phyloP scores from a whole-genome alignment of 2,888 invertebrate species.

The Polyploca ridens region DNA sequence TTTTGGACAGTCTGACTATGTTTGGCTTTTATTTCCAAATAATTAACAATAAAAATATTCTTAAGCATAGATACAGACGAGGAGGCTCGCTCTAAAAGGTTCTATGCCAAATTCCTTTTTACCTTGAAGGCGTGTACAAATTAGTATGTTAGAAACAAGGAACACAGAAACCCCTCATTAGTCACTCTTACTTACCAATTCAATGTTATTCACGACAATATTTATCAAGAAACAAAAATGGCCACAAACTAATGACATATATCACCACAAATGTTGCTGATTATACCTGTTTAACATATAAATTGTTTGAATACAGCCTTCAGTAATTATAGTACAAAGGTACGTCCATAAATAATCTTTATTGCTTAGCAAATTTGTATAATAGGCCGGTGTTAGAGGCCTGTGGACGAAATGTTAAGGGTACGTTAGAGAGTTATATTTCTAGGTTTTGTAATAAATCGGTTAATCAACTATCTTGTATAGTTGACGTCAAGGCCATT shows the following conservation, averaged over 20 bases:
- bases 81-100: too few relatives aligned
- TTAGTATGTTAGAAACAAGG: too few relatives aligned
- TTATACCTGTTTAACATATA: constrained; percentile 65
- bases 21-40: too few relatives aligned
- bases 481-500: background rate
- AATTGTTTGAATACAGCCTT: constrained; percentile 61
- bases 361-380: constrained; percentile 60
- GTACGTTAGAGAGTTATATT: background rate
- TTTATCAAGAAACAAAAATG: constrained; percentile 1
- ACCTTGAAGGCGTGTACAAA: too few relatives aligned
- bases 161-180: too few relatives aligned
- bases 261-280: background rate
- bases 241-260: background rate
- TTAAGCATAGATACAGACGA: too few relatives aligned
- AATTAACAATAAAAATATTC: too few relatives aligned
- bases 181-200: too few relatives aligned
- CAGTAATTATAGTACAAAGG: constrained; percentile 65
- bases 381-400: background rate
- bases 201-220: background rate
- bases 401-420: background rate
- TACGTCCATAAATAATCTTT: constrained; percentile 73
- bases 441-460: background rate
- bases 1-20: too few relatives aligned
- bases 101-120: too few relatives aligned
- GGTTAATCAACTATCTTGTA: constrained; percentile 25